Base-by-base conservation (phyloP, 2,113 vertebrate genomes). In the Hemichromis elongatus region DNA sequence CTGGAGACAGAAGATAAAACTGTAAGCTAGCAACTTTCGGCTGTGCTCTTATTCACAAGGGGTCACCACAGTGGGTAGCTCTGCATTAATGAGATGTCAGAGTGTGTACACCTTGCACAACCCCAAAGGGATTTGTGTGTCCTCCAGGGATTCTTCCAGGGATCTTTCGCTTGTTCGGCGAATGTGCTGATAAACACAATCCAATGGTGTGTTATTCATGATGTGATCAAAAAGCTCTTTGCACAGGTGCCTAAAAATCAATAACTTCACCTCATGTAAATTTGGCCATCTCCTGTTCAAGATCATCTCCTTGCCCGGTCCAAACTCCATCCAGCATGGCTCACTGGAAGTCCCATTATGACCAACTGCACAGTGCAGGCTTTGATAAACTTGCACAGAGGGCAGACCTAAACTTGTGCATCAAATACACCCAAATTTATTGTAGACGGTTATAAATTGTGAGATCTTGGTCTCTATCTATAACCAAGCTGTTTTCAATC, bases 1-100 rank as follows among this genome's bases (percentile, higher is more conserved):
- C 94, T 99, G 86, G 98, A 99, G 96, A 97, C 92, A 1, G 98
- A 99, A 94, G 97, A 98, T 90, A 99, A 98, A 95, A 96, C 92
- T 86, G 99, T 99, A 83, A 95, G 95, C 82, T 26, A 47, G 14
- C 21, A 0, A 47, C n/a, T 70, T 70, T 70, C 9, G 24, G 21
- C 66, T 70, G 66, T 3, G 3, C 40, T 47, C 40, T 10, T 70
- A 70, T 70, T 70, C 40, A 70, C 66, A 28, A 47, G 14, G 35
- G 63, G 63, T 68, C n/a, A 24, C 37, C 37, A 24, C 63, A 68
- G 37, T 14, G 35, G 63, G 63, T 42, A 68, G 37, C 37, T 42
- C 12, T n/a, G 0, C 66, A 70, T 18, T 42, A 45, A 45, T 45
- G 66, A 70, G 37, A 26, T 26, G 13, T 42, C 21, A 45, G 61